Conservation (phyloP, 2,113 vertebrate species). For the Oceanites oceanicus region DNA sequence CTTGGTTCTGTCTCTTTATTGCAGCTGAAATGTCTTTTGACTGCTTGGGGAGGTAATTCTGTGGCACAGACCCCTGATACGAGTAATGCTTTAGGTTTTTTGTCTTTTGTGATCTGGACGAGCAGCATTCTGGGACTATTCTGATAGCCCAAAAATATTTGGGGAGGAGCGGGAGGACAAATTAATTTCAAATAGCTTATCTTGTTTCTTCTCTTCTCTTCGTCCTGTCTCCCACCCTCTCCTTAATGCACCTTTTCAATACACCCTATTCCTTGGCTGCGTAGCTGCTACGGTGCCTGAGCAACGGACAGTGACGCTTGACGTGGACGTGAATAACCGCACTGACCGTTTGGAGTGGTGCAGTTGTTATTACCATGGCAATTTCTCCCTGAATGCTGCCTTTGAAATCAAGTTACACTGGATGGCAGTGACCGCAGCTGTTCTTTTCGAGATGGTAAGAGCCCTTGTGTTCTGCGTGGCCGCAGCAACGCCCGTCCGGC, state of each 20-base stretch:
- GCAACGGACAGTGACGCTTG: conserved; percentile 93
- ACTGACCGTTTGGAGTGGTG: conserved; percentile 94
- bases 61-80: background rate
- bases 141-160: background rate
- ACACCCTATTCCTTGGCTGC: background rate
- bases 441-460: conserved; percentile 97
- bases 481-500: background rate
- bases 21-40: background rate
- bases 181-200: background rate
- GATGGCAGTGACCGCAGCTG: conserved; percentile 95
- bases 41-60: background rate
- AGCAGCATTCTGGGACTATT: conserved; percentile 14
- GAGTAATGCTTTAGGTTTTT: background rate
- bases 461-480: background rate
- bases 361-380: conserved; percentile 97
- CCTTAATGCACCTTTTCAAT: background rate
- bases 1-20: background rate
- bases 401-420: conserved; percentile 98
- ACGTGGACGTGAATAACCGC: conserved; percentile 95
- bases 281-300: conserved; percentile 92
- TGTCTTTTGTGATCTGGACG: background rate
- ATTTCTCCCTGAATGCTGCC: conserved; percentile 88
- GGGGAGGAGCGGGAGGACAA: background rate
- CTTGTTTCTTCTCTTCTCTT: background rate
- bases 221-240: background rate